Base-by-base conservation (phyloP, 2,888 invertebrate species). In the Gonocerus acuteangulatus region DNA sequence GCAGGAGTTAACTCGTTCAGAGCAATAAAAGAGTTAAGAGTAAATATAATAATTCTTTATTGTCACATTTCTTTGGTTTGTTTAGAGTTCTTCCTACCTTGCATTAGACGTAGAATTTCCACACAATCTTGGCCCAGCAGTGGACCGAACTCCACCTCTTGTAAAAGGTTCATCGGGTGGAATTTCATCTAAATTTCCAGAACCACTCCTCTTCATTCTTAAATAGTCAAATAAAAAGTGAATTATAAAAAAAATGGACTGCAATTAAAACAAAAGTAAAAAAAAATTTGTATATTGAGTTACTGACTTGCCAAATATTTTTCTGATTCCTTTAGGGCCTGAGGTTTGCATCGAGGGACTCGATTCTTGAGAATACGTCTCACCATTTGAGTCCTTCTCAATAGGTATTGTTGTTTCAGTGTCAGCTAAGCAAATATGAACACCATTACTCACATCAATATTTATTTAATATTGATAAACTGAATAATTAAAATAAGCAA, bases 111-210 rank as follows among this genome's bases (percentile, higher is more conserved):
- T 57, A 7, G 62, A 44, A 47, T 63, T 65, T 15, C 62, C 63
- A 80, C 82, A 82, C 52, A 88, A 79, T 58, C 89, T 77, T 36
- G 85, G 82, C 36, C 83, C 81, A 61, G 86, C 83, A n/a, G 87
- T 87, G 11, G 86, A 85, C 67, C 89, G 75, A 19, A 86, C 78
- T 4, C 85, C 86, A 1, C 86, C 85, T 48, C 89, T 78, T 65
- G 81, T 80, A 69, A 86, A 86, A 68, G 83, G 84, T 1, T 80
- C 81, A 7, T 79, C 74, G 51, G 74, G 79, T 49, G 76, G 81
- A 70, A 79, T 75, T 73, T 78, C 84, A 71, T 87, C 87, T 39
- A 87, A 73, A 69, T 80, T 82, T 44, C 84, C 84, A 42, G 84
- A 85, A 34, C 85, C 84, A 62, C 84, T 85, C 54, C 89, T 78